Base-by-base conservation (phyloP, 1,140 invertebrate species). In the Conus betulinus region DNA sequence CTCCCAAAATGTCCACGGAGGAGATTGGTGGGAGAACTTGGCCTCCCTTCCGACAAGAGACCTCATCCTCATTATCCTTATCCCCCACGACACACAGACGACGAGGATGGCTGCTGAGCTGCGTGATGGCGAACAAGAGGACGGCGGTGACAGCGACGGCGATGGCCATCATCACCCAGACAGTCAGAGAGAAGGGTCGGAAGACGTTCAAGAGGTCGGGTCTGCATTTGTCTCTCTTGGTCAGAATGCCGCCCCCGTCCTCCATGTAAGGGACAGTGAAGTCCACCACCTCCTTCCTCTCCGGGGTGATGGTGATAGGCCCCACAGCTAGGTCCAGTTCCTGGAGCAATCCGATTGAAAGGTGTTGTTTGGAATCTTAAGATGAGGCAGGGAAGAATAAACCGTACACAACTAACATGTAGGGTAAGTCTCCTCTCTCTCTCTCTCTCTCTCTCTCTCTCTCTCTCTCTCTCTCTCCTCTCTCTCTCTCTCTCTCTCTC, bases 231-330 rank as follows among this genome's bases (percentile, higher is more conserved):
- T 88, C 84, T 83, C 87, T 88, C 55, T 86, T 90, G 27, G 90
- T 91, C 5, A 93, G 87, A 51, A 93, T 92, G 0, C 93, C 91
- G 0, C 84, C 86, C 5, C 92, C 91, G 17, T 93, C 93, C 67
- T 92, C 92, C 57, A 90, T 87, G 83, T 85, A 93, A 0, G 93
- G 91, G 53, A 87, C 89, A 0, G 92, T 91, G 84, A 93, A 94
- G 79, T 93, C 93, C 15, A 94, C 88, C 7, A 93, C 93, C 0
- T 71, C 13, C 79, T 91, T 90, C 55, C 93, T 86, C 5, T 88
- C 67, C 27, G 89, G n/a, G 4, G 92, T 93, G 55, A 94, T 91
- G 27, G 92, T 92, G 74, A 94, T 91, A 5, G 92, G 91, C 51
- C 91, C 93, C 13, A 92, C 84, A 0, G 89, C 91, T 78, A 93